Evolutionary conservation across 2,113 vertebrate species (phyloP).

Genomic region (Donacobius atricapilla): DNA sequence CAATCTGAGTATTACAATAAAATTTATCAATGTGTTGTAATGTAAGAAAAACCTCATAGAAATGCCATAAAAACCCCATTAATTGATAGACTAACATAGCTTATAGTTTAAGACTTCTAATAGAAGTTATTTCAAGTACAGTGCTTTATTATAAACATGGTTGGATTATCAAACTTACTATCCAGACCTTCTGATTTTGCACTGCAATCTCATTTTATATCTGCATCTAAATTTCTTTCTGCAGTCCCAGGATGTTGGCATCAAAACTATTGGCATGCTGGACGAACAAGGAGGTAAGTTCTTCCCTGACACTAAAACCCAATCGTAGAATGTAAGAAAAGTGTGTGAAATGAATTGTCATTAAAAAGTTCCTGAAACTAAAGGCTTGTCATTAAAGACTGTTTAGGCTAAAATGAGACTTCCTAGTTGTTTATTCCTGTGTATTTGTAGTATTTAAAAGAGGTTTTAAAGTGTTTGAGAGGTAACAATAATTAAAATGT

Average conservation of each 20-base stretch:
- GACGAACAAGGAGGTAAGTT: constrained; percentile 92
- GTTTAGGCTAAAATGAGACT: background rate
- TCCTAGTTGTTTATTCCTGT: background rate
- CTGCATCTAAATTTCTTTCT: background rate
- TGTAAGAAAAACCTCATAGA: background rate
- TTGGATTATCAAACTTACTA: background rate
- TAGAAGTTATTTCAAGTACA: background rate
- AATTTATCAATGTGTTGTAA: background rate
- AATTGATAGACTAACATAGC: background rate
- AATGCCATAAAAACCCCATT: rapidly evolving
- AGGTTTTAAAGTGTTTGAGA: background rate
- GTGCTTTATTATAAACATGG: background rate
- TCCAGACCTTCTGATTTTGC: background rate
- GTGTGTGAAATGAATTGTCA: background rate
- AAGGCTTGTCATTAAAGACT: background rate
- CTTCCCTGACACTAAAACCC: background rate
- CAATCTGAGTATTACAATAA: background rate
- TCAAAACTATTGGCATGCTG: constrained; percentile 89
- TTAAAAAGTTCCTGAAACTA: background rate
- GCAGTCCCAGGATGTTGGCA: constrained; percentile 86
- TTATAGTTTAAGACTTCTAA: background rate
- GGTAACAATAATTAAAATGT: background rate
- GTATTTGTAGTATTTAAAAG: background rate
- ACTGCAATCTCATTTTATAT: background rate
- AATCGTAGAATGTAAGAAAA: background rate